Evolutionary conservation across 2,888 invertebrate genomes (phyloP).

Genomic region (Trileptium ribeirensis): DNA sequence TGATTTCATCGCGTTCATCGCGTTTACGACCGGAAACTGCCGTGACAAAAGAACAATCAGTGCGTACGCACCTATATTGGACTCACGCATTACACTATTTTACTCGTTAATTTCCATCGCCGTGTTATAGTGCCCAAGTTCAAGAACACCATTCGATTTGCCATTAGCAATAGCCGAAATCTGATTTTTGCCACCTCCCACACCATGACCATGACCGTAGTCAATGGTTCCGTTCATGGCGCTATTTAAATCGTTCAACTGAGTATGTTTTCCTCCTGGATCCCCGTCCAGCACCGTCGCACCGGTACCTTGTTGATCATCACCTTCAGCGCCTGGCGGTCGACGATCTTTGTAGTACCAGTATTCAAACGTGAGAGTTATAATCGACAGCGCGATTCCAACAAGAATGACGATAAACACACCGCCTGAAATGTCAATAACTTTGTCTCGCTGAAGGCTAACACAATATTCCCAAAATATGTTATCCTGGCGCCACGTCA

Average conservation of each 20-base stretch:
- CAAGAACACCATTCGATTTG: not conserved
- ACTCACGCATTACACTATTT: no score
- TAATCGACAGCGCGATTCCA: constrained; percentile 63
- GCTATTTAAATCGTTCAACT: not conserved
- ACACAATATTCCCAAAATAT: no score
- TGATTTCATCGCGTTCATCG: no score
- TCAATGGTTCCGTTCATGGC: not conserved
- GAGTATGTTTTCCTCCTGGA: not conserved
- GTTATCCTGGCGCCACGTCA: no score
- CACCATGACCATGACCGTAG: no score
- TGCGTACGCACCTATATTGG: no score
- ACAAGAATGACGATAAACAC: constrained; percentile 96
- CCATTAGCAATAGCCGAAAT: not conserved
- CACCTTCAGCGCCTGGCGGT: not conserved
- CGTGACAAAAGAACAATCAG: no score
- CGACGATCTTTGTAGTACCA: constrained; percentile 48
- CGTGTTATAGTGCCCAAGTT: not conserved
- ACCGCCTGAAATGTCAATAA: constrained; percentile 60
- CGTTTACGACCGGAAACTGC: no score
- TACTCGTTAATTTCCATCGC: not conserved
- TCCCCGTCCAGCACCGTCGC: not conserved
- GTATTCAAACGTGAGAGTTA: constrained; percentile 81
- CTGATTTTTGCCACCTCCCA: no score
- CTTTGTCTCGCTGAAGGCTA: no score
- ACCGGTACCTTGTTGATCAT: not conserved